phyloP scores from a whole-genome alignment of 2,113 vertebrate genomes.

The Odontophorus gujanensis region DNA sequence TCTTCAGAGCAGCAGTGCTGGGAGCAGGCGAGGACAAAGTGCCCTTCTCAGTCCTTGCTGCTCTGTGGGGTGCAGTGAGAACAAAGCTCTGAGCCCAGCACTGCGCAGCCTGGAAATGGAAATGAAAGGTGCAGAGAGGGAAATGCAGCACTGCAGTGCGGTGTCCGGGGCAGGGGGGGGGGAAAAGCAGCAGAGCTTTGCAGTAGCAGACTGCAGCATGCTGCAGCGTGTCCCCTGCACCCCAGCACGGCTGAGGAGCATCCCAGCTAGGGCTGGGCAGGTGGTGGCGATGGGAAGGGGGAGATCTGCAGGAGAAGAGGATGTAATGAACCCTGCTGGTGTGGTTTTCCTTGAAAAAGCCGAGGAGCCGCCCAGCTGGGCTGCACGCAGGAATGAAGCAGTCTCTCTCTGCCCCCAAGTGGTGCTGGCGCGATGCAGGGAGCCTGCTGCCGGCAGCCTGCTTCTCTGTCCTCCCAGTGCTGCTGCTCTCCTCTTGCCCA shows the following conservation, averaged over 20 bases:
- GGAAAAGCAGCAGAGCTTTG: background rate
- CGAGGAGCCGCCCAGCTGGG: background rate
- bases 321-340: background rate
- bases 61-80: background rate
- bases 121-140: slow-evolving; percentile 24
- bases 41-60: background rate
- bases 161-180: background rate
- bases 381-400: background rate
- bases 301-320: background rate
- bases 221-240: background rate
- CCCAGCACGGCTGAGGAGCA: background rate
- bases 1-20: fast-evolving
- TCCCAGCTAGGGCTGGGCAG: fast-evolving
- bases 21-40: background rate
- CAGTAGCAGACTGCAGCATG: background rate
- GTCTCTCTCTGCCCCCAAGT: slow-evolving; percentile 68
- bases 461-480: background rate
- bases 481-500: background rate
- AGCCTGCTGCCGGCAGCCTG: background rate
- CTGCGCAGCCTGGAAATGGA: background rate
- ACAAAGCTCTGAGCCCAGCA: background rate
- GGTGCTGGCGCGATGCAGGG: background rate
- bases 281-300: background rate
- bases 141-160: slow-evolving; percentile 46
- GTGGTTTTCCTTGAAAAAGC: background rate